Base-by-base conservation (phyloP, 1,140 invertebrate species). In the Chrysomallon squamiferum region DNA sequence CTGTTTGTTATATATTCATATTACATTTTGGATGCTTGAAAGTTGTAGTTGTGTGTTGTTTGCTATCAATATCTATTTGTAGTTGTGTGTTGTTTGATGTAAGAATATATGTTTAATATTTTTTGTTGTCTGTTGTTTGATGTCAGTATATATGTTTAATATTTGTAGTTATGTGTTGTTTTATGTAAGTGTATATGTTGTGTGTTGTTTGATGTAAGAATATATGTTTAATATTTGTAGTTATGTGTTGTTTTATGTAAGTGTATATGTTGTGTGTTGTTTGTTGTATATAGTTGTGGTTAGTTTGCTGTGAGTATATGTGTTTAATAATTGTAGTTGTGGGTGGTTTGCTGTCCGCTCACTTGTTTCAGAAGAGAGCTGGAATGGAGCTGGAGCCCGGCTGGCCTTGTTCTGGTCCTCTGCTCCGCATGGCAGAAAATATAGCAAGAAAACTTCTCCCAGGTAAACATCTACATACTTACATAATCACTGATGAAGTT, bases 401-500 rank as follows among this genome's bases (percentile, higher is more conserved):
- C 0, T 99, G 96, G 96, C 98, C 97, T 3, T 99, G 98, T 82
- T 92, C 93, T 85, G 97, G 98, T 0, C 96, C 97, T 2, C 83
- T 99, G 0, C 85, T 99, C 2, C 86, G 92, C 27, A 85, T 99
- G 63, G 97, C 97, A 1, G 96, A 98, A 87, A 93, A 96, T 87
- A 94, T 98, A 45, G 96, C 94, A 5, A 88, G 93, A 70, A 90
- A 94, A 80, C 84, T 99, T 4, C 88, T 99, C 50, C 92, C 93
- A 69, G 88, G 88, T 88, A 54, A n/a, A 9, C 18, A 29, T 18
- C 52, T 5, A 6, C 25, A 11, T n/a, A n/a, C n/a, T n/a, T n/a
- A n/a, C n/a, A n/a, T n/a, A n/a, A n/a, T n/a, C n/a, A n/a, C n/a
- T n/a, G n/a, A n/a, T n/a, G n/a, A n/a, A n/a, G n/a, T n/a, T n/a